Conservation (phyloP, 2,797 vertebrate species). For the Trichosurus vulpecula region DNA sequence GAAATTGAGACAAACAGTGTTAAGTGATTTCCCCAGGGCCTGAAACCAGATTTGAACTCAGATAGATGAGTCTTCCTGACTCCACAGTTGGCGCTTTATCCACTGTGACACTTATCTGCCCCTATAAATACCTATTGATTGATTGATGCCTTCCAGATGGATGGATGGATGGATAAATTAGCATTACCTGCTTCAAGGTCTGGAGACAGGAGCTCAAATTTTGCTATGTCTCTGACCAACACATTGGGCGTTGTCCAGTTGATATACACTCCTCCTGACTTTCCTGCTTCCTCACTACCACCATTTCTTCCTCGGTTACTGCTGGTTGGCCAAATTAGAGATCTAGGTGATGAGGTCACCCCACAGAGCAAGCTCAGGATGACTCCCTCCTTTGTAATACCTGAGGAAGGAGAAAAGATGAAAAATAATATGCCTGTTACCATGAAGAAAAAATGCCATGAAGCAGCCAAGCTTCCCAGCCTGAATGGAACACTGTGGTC, state of each 20-base stretch:
- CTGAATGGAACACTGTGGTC: neutral
- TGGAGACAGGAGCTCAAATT: conserved; percentile 41
- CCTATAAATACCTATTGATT: neutral
- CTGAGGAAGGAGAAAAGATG: conserved; percentile 9
- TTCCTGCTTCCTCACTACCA: fast-evolving
- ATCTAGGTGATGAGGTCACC: neutral
- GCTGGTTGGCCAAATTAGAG: neutral
- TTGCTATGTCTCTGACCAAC: neutral
- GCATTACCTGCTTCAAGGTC: conserved; percentile 71
- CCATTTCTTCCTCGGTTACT: neutral
- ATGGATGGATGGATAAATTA: neutral
- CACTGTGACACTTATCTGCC: neutral
- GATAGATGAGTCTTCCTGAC: neutral
- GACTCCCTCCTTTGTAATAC: neutral
- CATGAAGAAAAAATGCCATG: neutral
- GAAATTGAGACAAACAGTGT: neutral
- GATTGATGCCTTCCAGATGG: neutral
- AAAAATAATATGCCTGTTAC: neutral
- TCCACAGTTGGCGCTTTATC: neutral
- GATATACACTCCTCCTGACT: fast-evolving
- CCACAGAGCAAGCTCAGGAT: neutral
- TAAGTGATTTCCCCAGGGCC: neutral
- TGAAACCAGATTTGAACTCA: neutral
- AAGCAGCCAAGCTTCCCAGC: neutral
- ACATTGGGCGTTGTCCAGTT: conserved; percentile 32